phyloP scores from a whole-genome alignment of 2,113 vertebrate species.

The Crotalus tigris region DNA sequence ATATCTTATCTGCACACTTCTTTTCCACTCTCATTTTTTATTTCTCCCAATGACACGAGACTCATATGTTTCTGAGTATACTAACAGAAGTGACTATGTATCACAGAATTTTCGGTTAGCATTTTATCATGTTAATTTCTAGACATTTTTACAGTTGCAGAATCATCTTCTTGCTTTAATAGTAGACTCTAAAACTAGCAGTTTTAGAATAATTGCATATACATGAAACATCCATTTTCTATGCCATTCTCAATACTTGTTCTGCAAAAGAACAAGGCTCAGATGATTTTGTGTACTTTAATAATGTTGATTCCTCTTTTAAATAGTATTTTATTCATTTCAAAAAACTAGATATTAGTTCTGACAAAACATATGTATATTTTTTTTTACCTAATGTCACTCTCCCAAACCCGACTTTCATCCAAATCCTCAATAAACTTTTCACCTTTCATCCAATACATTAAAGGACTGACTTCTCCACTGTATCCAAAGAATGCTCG shows the following conservation, averaged over 20 bases:
- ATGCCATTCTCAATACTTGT: background rate
- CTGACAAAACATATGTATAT: slow-evolving; percentile 7
- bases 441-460: slow-evolving; percentile 99
- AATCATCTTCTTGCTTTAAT: background rate
- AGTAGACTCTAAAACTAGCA: background rate
- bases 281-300: slow-evolving; percentile 7
- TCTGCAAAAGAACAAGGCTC: background rate
- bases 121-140: background rate
- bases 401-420: slow-evolving; percentile 92
- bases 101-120: background rate
- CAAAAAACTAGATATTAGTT: slow-evolving; percentile 12
- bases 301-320: background rate
- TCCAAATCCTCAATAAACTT: slow-evolving; percentile 99
- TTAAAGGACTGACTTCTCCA: slow-evolving; percentile 92
- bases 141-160: background rate
- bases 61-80: background rate
- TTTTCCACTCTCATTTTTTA: no score
- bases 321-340: slow-evolving; percentile 4
- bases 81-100: background rate
- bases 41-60: no score
- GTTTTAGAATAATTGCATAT: background rate
- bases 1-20: no score
- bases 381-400: slow-evolving; percentile 90
- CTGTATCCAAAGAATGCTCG: slow-evolving; percentile 97
- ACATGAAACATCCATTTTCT: background rate